Conservation (phyloP, 2,113 vertebrate genomes). For the Ceratotherium simum region DNA sequence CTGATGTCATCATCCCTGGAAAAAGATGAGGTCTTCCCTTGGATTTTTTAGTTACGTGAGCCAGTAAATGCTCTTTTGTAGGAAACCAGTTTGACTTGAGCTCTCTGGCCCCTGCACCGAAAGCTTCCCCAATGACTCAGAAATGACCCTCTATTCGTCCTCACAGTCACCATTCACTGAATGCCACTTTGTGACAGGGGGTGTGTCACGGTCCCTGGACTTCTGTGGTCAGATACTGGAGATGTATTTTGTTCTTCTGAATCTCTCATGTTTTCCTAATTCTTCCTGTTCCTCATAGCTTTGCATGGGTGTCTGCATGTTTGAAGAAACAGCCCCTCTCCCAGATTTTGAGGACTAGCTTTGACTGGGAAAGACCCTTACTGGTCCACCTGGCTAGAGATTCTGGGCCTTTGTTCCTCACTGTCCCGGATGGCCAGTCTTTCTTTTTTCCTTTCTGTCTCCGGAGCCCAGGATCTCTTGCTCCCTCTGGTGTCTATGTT, state of each 20-base stretch:
- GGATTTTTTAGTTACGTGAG: not conserved
- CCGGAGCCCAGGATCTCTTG: not conserved
- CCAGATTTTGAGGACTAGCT: not conserved
- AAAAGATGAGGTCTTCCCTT: not conserved
- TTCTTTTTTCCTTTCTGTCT: not conserved
- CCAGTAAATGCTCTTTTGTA: not conserved
- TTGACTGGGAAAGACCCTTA: not conserved
- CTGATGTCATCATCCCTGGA: not conserved
- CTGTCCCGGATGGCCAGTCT: accelerated
- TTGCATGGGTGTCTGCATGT: not conserved
- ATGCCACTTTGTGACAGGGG: accelerated
- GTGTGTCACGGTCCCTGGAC: accelerated
- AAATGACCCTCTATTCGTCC: accelerated
- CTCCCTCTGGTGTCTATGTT: not conserved
- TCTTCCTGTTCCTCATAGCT: not conserved
- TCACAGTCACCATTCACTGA: accelerated
- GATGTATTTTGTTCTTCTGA: not conserved
- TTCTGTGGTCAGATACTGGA: not conserved
- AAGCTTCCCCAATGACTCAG: not conserved
- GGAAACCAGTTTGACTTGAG: not conserved
- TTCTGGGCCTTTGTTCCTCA: not conserved
- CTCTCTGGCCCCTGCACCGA: not conserved
- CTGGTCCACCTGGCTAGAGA: not conserved
- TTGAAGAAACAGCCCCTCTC: not conserved
- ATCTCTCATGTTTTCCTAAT: not conserved